Evolutionary conservation across 2,888 invertebrate genomes (phyloP).

Genomic region (Cancer borealis): DNA sequence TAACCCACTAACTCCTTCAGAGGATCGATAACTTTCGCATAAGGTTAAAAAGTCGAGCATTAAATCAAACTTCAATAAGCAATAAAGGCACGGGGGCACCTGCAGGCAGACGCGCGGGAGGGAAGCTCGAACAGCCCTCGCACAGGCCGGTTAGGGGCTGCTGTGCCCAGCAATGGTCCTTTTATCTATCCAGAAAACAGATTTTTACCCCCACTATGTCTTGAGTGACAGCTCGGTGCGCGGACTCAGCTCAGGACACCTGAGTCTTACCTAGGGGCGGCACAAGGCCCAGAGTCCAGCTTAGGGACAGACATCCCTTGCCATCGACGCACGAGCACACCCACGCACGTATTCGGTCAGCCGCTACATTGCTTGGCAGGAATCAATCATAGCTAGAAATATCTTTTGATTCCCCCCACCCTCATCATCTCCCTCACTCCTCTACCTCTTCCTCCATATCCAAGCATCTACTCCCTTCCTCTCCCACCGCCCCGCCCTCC

Average conservation of each 20-base stretch:
- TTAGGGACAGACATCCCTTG: not conserved
- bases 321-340: not conserved
- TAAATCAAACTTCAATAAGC: not conserved
- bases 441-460: not conserved
- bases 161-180: not conserved
- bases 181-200: constrained; percentile 27
- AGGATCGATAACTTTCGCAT: not conserved
- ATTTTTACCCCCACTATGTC: not conserved
- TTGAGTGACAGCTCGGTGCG: constrained; percentile 22
- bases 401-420: constrained; percentile 31
- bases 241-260: not conserved
- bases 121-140: not conserved
- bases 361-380: constrained; percentile 42
- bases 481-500: constrained; percentile 16
- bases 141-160: not conserved
- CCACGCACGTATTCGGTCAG: constrained; percentile 46
- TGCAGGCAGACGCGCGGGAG: not conserved
- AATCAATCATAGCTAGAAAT: constrained; percentile 49
- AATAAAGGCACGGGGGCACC: not conserved
- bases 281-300: constrained; percentile 17
- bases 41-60: not conserved
- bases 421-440: not conserved
- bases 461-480: not conserved
- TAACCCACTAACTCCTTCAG: not conserved
- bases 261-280: not conserved